Percentiles rank a stretch among this genome's conserved stretches.
phyloP scores from a whole-genome alignment of 2,888 invertebrate genomes.

The Chorisops tibialis region DNA sequence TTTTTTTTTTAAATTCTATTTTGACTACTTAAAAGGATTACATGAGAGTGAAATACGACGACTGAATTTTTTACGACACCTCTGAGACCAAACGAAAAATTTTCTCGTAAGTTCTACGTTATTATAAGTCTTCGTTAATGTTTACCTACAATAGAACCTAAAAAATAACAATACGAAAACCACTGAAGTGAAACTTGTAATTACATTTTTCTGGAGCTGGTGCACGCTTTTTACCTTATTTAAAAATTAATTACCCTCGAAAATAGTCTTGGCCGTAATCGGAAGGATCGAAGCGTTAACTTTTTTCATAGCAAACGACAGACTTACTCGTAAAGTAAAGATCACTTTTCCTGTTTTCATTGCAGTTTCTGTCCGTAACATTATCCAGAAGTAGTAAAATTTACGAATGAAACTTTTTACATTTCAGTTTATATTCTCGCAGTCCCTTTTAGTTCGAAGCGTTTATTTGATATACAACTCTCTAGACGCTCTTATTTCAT shows the following conservation, averaged over 20 bases:
- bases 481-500: no score
- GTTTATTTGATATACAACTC: no score
- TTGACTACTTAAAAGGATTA: not conserved
- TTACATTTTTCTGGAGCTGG: not conserved
- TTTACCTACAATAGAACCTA: not conserved
- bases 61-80: not conserved
- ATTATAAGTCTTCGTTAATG: not conserved
- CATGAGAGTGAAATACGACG: not conserved
- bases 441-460: no score
- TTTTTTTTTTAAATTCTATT: no score
- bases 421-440: no score
- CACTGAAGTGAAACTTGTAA: not conserved
- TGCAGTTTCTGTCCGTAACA: not conserved
- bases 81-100: not conserved
- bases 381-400: no score
- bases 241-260: conserved; percentile 2
- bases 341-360: not conserved
- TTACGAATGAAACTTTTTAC: no score
- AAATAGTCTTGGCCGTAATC: not conserved
- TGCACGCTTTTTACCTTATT: not conserved
- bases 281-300: not conserved
- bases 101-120: not conserved
- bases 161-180: not conserved
- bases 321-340: not conserved
- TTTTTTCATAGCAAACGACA: not conserved